Evolutionary conservation across 2,113 vertebrate genomes (phyloP).

Genomic region (Girardinichthys multiradiatus): DNA sequence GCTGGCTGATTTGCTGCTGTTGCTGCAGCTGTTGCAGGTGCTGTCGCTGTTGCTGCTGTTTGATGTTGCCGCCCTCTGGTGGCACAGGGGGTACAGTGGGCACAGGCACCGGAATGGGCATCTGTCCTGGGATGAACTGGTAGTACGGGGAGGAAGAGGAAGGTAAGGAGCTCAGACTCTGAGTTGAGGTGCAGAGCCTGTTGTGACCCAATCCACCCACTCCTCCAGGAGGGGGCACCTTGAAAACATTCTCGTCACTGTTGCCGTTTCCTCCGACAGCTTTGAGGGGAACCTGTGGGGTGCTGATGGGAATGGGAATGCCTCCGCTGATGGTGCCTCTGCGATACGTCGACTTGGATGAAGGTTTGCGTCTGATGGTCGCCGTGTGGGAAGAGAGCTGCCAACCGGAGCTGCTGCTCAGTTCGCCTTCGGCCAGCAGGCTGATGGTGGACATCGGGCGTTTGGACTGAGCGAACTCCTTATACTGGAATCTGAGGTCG

Average conservation of each 20-base stretch:
- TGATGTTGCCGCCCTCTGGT: conserved; percentile 32
- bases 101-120: conserved; percentile 66
- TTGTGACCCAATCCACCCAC: conserved; percentile 59
- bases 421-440: conserved; percentile 77
- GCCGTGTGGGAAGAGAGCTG: conserved; percentile 77
- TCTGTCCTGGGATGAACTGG: conserved; percentile 80
- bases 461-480: conserved; percentile 81
- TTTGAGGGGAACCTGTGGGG: conserved; percentile 81
- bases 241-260: conserved; percentile 61
- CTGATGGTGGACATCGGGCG: conserved; percentile 84
- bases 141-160: conserved; percentile 78
- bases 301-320: conserved; percentile 83
- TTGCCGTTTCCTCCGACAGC: conserved; percentile 15
- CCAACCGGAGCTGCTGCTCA: conserved; percentile 38
- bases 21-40: conserved; percentile 39
- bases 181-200: conserved; percentile 79
- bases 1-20: conserved; percentile 9
- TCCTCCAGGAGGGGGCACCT: conserved; percentile 26
- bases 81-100: conserved; percentile 54
- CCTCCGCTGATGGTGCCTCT: conserved; percentile 83
- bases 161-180: conserved; percentile 79
- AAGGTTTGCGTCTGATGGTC: conserved; percentile 85
- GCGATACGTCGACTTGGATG: conserved; percentile 80
- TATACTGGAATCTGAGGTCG: conserved; percentile 81
- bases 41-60: conserved; percentile 53